Evolutionary conservation across 2,888 invertebrate species (phyloP).

Genomic region (Papilio elwesi): DNA sequence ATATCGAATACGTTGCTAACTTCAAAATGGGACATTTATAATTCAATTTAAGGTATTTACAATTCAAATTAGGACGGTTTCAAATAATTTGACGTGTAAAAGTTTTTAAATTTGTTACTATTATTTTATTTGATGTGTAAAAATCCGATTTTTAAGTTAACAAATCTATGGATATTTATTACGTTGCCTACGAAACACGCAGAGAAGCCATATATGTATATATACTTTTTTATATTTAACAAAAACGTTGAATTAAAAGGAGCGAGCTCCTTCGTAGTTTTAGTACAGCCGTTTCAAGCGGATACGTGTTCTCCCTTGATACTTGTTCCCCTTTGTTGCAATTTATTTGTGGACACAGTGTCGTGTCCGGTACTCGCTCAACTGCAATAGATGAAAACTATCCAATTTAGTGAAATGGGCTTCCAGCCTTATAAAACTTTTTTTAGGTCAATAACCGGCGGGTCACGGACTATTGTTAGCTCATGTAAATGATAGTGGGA

Average conservation of each 20-base stretch:
- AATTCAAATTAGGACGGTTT: too few species aligned
- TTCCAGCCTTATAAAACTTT: conserved; percentile 16
- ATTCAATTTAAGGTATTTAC: too few species aligned
- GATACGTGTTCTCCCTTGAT: conserved; percentile 13
- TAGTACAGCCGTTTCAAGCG: conserved; percentile 5
- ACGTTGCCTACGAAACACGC: too few species aligned
- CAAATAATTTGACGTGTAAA: too few species aligned
- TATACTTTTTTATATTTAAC: too few species aligned
- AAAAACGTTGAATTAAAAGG: not conserved
- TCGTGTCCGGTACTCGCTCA: conserved; percentile 25
- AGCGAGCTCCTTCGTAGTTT: conserved; percentile 6
- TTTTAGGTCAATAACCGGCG: conserved; percentile 9
- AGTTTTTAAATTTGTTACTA: too few species aligned
- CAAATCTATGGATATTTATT: too few species aligned
- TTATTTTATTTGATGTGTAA: too few species aligned
- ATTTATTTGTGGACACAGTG: conserved; percentile 28
- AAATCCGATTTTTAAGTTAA: too few species aligned
- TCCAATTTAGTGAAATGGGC: conserved; percentile 30
- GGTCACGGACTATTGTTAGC: not conserved
- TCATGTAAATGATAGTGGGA: not conserved
- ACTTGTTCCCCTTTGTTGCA: conserved; percentile 1
- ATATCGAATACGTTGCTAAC: too few species aligned
- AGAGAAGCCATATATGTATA: too few species aligned
- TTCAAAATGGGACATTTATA: too few species aligned
- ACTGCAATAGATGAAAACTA: conserved; percentile 29